phyloP scores from a whole-genome alignment of 92 coral and sea anemone genomes.

The Meandrina meandrites region DNA sequence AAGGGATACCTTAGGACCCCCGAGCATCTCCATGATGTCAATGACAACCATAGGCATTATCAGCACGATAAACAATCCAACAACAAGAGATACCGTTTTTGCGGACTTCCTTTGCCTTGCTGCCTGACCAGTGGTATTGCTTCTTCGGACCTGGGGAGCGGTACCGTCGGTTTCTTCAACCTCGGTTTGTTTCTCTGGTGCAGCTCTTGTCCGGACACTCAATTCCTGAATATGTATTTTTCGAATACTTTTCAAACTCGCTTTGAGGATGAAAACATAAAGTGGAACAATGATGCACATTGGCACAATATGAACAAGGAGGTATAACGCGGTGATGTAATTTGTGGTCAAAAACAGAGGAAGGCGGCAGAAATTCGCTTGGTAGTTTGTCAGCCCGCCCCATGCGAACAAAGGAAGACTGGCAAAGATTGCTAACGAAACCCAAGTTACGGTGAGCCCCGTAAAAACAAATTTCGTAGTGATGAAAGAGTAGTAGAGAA shows the following conservation, averaged over 20 bases:
- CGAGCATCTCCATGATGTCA: slow-evolving; percentile 66
- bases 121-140: not conserved
- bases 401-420: slow-evolving; percentile 60
- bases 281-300: slow-evolving; percentile 50
- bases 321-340: slow-evolving; percentile 45
- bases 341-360: slow-evolving; percentile 44
- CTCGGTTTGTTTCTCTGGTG: not conserved
- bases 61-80: slow-evolving; percentile 65
- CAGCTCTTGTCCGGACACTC: not conserved
- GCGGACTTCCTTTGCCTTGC: slow-evolving; percentile 65
- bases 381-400: slow-evolving; percentile 44
- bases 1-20: slow-evolving; percentile 59
- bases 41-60: slow-evolving; percentile 59
- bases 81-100: slow-evolving; percentile 50
- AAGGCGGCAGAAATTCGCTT: slow-evolving; percentile 51
- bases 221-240: slow-evolving; percentile 58
- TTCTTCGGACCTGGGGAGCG: not conserved
- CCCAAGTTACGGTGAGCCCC: slow-evolving; percentile 47
- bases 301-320: slow-evolving; percentile 58
- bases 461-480: slow-evolving; percentile 42
- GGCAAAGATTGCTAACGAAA: slow-evolving; percentile 46
- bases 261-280: slow-evolving; percentile 63
- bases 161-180: slow-evolving; percentile 22
- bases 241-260: slow-evolving; percentile 55
- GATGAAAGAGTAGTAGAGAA: slow-evolving; percentile 58